Evolutionary conservation across 2,797 vertebrate genomes (phyloP).

Genomic region (Hypotaenidia okinawae): DNA sequence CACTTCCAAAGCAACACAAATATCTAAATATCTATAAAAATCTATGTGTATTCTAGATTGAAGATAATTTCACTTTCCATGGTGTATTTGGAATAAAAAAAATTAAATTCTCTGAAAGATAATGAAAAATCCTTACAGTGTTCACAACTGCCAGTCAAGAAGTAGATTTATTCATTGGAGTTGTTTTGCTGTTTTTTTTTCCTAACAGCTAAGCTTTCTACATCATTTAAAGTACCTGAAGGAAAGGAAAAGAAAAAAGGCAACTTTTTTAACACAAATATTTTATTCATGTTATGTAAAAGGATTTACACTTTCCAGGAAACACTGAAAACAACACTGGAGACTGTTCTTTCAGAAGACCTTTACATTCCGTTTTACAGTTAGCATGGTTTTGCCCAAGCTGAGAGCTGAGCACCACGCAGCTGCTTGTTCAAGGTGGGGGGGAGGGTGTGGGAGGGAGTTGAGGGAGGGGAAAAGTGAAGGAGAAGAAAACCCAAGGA

Average conservation of each 20-base stretch:
- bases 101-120: background rate
- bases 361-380: fast-evolving
- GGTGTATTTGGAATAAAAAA: background rate
- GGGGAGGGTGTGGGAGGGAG: too few relatives aligned
- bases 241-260: background rate
- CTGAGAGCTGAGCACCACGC: too few relatives aligned
- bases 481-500: too few relatives aligned
- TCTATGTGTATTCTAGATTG: background rate
- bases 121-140: background rate
- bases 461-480: too few relatives aligned
- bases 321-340: background rate
- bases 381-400: background rate
- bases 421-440: too few relatives aligned
- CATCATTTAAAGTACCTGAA: background rate
- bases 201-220: background rate
- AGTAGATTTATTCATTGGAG: background rate
- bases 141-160: background rate
- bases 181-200: background rate
- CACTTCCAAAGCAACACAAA: background rate
- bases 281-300: background rate
- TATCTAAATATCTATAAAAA: background rate
- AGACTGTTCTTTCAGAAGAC: background rate
- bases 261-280: background rate
- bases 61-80: background rate
- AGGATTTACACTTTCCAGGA: background rate